Base-by-base conservation (phyloP, 2,888 invertebrate genomes). In the Pollenia amentaria region DNA sequence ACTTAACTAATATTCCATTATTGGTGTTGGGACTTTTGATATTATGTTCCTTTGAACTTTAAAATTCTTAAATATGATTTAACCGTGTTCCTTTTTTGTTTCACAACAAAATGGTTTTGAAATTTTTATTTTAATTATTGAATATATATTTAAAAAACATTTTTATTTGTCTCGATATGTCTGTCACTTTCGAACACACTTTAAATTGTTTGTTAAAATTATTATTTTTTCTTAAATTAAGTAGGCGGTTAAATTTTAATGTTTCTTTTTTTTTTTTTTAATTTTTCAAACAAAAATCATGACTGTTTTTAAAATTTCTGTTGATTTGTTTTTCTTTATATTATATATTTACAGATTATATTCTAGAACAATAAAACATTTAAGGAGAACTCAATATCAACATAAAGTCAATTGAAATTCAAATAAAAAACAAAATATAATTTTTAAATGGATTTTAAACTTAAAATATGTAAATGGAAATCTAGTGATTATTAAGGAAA, bases 271-370 rank as follows among this genome's bases (percentile, higher is more conserved):
- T 11, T n/a, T 62, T 3, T 6, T 11, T n/a, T 62, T 3, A 2
- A 2, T 40, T 21, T 1, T 44, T 12, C 40, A 7, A 1, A 8
- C 42, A 75, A 51, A 62, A 75, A 75, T 75, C 84, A 73, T 84
- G 42, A 60, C 62, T 55, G 29, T 46, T 62, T 53, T 38, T 42
- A 10, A 69, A 51, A 67, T 21, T 18, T 9, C 11, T 57, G 10
- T 65, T 67, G 44, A 53, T 44, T 12, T n/a, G 18, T 51, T 60
- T n/a, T 73, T n/a, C 80, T 53, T 73, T 18, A 18, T 79, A 73
- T 29, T 40, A 79, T 85, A 53, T 80, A 62, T 67, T 91, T 91
- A 18, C 90, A 92, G 92, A 88, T 89, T 88, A 84, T 72, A 85
- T 42, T 76, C 75, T 75, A 84, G 85, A 85, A 87, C 69, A 12